phyloP scores from a whole-genome alignment of 2,888 invertebrate species.

The Heliconius hortense region DNA sequence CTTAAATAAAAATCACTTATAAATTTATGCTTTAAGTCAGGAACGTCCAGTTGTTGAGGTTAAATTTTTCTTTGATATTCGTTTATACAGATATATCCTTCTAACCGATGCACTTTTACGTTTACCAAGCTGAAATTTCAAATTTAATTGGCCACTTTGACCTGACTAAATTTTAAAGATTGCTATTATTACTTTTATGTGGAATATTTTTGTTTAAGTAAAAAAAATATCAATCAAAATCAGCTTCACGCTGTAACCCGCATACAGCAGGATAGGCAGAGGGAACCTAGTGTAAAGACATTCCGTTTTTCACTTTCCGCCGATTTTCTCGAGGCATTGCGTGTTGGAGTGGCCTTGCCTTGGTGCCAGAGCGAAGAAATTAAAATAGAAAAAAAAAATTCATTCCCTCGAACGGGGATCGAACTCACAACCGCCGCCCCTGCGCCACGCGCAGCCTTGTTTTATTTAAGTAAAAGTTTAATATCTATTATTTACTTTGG shows the following conservation, averaged over 20 bases:
- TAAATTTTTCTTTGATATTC: slow-evolving; percentile 75
- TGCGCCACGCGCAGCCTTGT: no score
- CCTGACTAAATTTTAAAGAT: not conserved
- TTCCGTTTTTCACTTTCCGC: no score
- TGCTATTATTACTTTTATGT: not conserved
- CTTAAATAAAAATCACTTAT: slow-evolving; percentile 29
- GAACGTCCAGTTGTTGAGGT: slow-evolving; percentile 57
- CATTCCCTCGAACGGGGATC: no score
- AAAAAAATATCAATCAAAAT: not conserved
- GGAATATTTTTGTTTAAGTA: not conserved
- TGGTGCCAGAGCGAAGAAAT: no score
- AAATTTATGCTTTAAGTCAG: slow-evolving; percentile 8
- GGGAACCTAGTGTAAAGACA: no score
- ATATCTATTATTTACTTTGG: not conserved
- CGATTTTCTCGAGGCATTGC: no score
- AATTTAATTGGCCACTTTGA: slow-evolving; percentile 67
- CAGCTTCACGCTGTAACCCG: no score
- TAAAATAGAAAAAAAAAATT: no score
- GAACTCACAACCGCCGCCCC: no score
- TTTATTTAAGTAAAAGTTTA: no score
- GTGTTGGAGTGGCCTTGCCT: no score
- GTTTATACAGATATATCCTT: slow-evolving; percentile 58
- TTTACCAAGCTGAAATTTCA: slow-evolving; percentile 50
- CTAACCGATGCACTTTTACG: slow-evolving; percentile 47
- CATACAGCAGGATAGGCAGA: no score